Base-by-base conservation (phyloP, 1,140 invertebrate genomes). In the Danaus plexippus region DNA sequence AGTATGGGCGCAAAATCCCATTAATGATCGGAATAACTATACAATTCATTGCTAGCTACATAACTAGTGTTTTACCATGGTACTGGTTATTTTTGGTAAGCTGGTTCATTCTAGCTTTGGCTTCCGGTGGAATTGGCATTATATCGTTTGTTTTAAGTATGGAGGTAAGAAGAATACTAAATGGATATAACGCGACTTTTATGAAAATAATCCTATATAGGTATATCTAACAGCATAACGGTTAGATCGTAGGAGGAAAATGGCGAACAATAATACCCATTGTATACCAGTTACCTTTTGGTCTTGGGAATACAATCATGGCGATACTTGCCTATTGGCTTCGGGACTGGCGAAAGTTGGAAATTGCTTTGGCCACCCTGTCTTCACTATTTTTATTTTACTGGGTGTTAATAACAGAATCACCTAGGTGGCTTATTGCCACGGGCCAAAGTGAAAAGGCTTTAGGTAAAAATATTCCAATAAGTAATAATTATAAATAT, bases 391-490 rank as follows among this genome's bases (percentile, higher is more conserved):
- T 92, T 48, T 60, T 95, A 8, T 85, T 90, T 1, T 94, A 93
- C 65, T 92, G 91, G 63, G 93, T 90, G 87, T 73, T 92, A 3
- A 82, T 95, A 64, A 92, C 94, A 7, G 94, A 96, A 83, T 94
- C 93, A 7, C 94, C 94, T 0, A 87, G 94, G 42, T 96, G 94
- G 94, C 85, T 96, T 2, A 71, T 94, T 1, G 90, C 92, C 8
- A 90, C 91, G 9, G 92, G 93, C 0, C 89, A 88, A 64, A 87
- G 91, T 18, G 90, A 92, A 10, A 87, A 91, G 63, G 92, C 94
- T 0, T 57, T 75, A 45, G 71, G 82, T 85, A 69, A 32, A 32
- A 32, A 32, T 32, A 8, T 32, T 2, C 22, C 22, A 5, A 2
- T 32, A 5, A 32, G 22, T 32, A 32, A 6, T 32, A 32, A 32